A percentile compares a stretch with the other conserved stretches of the same genome.
Evolutionary conservation across 1,140 invertebrate genomes (phyloP).

Genomic region (Drosophila bifasciata): DNA sequence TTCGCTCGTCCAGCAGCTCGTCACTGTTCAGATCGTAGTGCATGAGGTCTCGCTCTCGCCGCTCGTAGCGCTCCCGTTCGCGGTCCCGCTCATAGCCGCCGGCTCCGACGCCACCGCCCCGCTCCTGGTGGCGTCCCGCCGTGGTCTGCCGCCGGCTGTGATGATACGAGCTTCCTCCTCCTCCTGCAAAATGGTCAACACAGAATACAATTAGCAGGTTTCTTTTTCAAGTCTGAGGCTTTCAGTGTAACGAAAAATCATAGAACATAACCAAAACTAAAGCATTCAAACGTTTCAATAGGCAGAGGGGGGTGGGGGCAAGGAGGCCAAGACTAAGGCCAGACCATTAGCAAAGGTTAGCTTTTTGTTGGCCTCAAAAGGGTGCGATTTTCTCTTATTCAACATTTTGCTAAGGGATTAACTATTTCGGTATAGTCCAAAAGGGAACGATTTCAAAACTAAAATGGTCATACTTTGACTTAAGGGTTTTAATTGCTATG

Average conservation of each 20-base stretch:
- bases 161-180: slow-evolving; percentile 78
- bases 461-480: too few relatives aligned
- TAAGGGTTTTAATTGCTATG: too few relatives aligned
- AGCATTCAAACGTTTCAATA: slow-evolving; percentile 63
- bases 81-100: slow-evolving; percentile 56
- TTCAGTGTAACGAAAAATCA: slow-evolving; percentile 50
- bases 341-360: not conserved
- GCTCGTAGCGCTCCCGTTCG: slow-evolving; percentile 75
- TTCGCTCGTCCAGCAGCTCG: slow-evolving; percentile 78
- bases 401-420: not conserved
- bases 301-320: slow-evolving; percentile 23
- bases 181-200: slow-evolving; percentile 71
- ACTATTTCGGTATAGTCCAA: not conserved
- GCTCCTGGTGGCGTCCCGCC: slow-evolving; percentile 58
- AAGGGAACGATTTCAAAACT: too few relatives aligned
- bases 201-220: slow-evolving; percentile 11
- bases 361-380: slow-evolving; percentile 7
- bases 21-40: slow-evolving; percentile 83
- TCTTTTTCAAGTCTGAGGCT: too few relatives aligned
- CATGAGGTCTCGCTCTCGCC: slow-evolving; percentile 80
- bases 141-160: slow-evolving; percentile 75
- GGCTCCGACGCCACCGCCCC: slow-evolving; percentile 20
- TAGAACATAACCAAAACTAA: slow-evolving; percentile 68
- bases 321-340: slow-evolving; percentile 2
- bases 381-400: not conserved